Percentiles rank a stretch among this genome's conserved stretches.
Conservation (phyloP, 2,113 vertebrate genomes). For the Hystrix cristata region DNA sequence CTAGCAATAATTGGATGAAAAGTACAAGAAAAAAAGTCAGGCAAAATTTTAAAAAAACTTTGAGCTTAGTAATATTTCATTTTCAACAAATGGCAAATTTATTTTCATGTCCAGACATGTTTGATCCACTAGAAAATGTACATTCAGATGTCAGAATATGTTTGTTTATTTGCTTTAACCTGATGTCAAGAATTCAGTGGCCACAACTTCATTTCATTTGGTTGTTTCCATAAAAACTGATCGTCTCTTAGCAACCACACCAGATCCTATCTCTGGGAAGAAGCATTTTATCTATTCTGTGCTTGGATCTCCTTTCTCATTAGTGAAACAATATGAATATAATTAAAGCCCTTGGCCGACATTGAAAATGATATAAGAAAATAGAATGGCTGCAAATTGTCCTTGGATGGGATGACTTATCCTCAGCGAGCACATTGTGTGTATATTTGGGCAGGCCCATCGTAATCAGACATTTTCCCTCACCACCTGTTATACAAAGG, state of each 20-base stretch:
- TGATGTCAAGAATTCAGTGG: constrained; percentile 18
- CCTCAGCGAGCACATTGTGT: neutral
- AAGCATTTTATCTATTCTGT: neutral
- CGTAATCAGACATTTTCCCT: neutral
- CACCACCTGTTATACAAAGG: neutral
- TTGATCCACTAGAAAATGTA: neutral
- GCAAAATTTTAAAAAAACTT: neutral
- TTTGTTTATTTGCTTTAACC: neutral
- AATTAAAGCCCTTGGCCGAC: constrained; percentile 56
- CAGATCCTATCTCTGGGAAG: neutral
- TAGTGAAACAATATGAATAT: constrained; percentile 68
- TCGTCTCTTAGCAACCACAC: constrained; percentile 62
- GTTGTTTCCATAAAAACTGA: constrained; percentile 48
- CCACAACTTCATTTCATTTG: constrained; percentile 20
- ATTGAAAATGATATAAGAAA: constrained; percentile 64
- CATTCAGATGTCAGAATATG: neutral
- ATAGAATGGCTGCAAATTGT: constrained; percentile 54
- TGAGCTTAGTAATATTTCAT: neutral
- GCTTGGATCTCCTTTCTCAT: constrained; percentile 52
- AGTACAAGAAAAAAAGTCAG: neutral
- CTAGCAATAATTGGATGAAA: neutral
- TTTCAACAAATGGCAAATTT: neutral
- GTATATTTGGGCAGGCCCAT: neutral
- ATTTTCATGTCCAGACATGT: neutral
- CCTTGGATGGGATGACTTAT: neutral